Evolutionary conservation across 2,113 vertebrate species (phyloP).

Genomic region (Rana temporaria): DNA sequence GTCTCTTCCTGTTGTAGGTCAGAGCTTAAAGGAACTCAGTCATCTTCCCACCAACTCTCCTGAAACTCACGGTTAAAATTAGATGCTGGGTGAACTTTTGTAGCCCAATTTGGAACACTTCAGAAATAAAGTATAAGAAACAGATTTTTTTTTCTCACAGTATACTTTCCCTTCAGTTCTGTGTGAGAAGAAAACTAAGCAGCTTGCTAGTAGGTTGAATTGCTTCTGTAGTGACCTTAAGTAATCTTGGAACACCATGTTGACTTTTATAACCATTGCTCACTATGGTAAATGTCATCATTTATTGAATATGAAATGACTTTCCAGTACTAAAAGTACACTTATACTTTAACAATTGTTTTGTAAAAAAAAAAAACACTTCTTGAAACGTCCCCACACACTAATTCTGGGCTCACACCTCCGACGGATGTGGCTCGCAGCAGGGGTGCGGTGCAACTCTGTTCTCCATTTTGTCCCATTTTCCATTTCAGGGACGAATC

Average conservation of each 20-base stretch:
- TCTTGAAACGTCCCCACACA: too few relatives aligned
- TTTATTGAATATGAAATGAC: neutral
- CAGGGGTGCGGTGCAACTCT: too few relatives aligned
- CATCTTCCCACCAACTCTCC: constrained; percentile 94
- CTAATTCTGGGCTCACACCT: too few relatives aligned
- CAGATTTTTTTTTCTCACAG: constrained; percentile 79
- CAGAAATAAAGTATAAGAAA: constrained; percentile 71
- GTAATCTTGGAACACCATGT: neutral
- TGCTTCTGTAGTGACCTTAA: constrained; percentile 24
- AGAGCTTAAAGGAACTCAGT: constrained; percentile 88
- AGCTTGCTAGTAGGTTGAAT: constrained; percentile 2
- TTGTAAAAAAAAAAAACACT: too few relatives aligned
- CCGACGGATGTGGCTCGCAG: too few relatives aligned
- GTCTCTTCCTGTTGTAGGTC: constrained; percentile 92
- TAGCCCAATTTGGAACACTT: constrained; percentile 75
- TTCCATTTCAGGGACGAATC: too few relatives aligned
- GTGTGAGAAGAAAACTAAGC: constrained; percentile 27
- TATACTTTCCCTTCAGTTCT: constrained; percentile 61
- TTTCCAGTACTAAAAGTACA: neutral
- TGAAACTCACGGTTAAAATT: constrained; percentile 85
- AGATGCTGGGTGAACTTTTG: constrained; percentile 83
- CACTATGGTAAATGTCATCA: neutral
- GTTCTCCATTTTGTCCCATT: too few relatives aligned
- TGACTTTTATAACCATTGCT: neutral
- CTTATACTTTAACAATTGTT: too few relatives aligned